A percentile compares a stretch with the other conserved stretches of the same genome.
phyloP scores from a whole-genome alignment of 2,888 invertebrate species.

The Pegoplata infirma region DNA sequence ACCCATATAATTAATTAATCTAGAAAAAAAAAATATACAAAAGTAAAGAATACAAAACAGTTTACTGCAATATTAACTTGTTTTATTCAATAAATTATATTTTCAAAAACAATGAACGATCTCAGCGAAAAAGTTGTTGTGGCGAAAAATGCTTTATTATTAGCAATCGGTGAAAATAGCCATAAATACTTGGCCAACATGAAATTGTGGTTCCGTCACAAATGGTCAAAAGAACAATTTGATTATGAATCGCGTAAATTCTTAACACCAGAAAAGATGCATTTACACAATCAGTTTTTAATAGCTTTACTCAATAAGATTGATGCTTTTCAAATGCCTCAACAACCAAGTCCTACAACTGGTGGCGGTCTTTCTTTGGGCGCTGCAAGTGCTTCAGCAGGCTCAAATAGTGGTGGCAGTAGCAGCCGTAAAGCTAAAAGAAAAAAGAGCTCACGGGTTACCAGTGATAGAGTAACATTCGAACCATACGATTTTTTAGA shows the following conservation, averaged over 20 bases:
- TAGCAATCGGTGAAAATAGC: conserved; percentile 83
- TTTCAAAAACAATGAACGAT: conserved; percentile 68
- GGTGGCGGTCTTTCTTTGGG: conserved; percentile 8
- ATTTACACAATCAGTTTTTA: conserved; percentile 91
- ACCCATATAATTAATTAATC: too few relatives aligned
- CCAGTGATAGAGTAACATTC: conserved; percentile 81
- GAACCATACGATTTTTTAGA: conserved; percentile 82
- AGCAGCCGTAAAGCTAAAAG: conserved; percentile 77
- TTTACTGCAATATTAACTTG: too few relatives aligned
- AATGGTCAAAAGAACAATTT: conserved; percentile 90
- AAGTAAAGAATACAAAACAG: too few relatives aligned
- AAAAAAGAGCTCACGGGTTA: conserved; percentile 78
- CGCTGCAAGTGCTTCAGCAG: neutral
- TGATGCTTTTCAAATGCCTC: conserved; percentile 71
- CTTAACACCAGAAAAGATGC: conserved; percentile 85
- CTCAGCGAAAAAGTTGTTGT: conserved; percentile 71
- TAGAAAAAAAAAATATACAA: too few relatives aligned
- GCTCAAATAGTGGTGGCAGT: conserved; percentile 61
- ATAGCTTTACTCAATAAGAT: conserved; percentile 89
- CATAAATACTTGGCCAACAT: conserved; percentile 85
- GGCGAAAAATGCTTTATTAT: conserved; percentile 73
- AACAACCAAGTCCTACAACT: conserved; percentile 53
- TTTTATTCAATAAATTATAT: too few relatives aligned
- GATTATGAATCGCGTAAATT: conserved; percentile 88
- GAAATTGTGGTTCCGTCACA: conserved; percentile 86